phyloP scores from a whole-genome alignment of 2,113 vertebrate genomes.

The Labeo catla region DNA sequence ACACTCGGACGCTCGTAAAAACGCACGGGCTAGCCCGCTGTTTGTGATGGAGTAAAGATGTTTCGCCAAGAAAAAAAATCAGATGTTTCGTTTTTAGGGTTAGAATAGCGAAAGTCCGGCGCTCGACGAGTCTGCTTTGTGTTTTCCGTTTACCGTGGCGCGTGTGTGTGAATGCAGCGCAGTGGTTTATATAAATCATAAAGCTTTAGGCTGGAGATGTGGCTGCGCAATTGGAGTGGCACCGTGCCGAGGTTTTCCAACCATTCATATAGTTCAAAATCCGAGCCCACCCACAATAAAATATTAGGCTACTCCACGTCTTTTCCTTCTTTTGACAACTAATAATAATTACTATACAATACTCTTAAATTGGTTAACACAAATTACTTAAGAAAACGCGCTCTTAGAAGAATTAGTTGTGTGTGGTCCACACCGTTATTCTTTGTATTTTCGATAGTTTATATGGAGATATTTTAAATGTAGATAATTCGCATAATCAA shows the following conservation, averaged over 20 bases:
- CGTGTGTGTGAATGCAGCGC: constrained; percentile 59
- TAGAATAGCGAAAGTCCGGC: background rate
- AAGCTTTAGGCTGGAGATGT: constrained; percentile 54
- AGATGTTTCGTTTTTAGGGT: background rate
- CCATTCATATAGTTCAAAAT: constrained; percentile 54
- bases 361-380: background rate
- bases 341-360: background rate
- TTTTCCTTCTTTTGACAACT: background rate
- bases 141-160: constrained; percentile 53
- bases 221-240: constrained; percentile 76
- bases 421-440: background rate
- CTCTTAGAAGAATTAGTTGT: background rate
- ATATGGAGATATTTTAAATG: background rate
- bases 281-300: constrained; percentile 55
- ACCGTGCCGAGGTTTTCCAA: constrained; percentile 65
- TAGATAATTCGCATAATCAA: background rate
- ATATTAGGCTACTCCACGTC: constrained; percentile 12
- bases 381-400: background rate
- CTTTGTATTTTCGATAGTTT: background rate
- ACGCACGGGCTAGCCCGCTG: constrained; percentile 38
- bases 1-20: constrained; percentile 44
- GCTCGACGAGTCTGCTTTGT: constrained; percentile 35
- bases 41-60: constrained; percentile 55
- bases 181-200: constrained; percentile 75
- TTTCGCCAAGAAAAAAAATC: constrained; percentile 37